A percentile compares a stretch with the other conserved stretches of the same genome.
Conservation (phyloP, 1,140 invertebrate species). For the Pogonognathellus flavescens region DNA sequence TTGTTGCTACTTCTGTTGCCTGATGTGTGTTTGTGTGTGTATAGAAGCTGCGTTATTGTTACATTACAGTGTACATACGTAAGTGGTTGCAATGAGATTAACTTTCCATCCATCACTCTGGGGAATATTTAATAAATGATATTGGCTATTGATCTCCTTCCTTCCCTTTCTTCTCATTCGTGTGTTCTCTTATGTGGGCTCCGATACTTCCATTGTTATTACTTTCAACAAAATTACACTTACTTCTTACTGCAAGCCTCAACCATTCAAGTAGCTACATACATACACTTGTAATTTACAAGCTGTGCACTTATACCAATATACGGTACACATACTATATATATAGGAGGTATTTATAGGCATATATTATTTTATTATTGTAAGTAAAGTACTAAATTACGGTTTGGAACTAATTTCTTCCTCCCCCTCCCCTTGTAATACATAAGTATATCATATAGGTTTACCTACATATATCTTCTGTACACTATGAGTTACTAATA, state of each 20-base stretch:
- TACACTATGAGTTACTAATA: too few species aligned
- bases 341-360: not conserved
- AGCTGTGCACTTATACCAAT: not conserved
- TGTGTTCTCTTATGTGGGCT: not conserved
- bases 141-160: conserved; percentile 22
- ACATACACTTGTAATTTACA: too few species aligned
- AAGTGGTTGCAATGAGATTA: conserved; percentile 4
- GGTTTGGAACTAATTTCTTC: not conserved
- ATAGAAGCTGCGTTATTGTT: not conserved
- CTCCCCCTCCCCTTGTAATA: not conserved
- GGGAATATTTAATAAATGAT: conserved; percentile 45
- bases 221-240: not conserved
- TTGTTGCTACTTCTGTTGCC: not conserved
- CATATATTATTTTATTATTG: not conserved
- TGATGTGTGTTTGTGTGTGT: too few species aligned
- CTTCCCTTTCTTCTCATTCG: not conserved
- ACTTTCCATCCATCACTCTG: conserved; percentile 24
- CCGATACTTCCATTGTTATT: not conserved
- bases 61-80: not conserved
- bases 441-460: too few species aligned
- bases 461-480: too few species aligned
- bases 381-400: not conserved
- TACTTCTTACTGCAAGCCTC: not conserved
- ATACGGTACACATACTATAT: not conserved
- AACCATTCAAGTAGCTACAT: not conserved